A percentile compares a stretch with the other conserved stretches of the same genome.
Evolutionary conservation across 1,140 invertebrate species (phyloP).

Genomic region (Penaeus vannamei): DNA sequence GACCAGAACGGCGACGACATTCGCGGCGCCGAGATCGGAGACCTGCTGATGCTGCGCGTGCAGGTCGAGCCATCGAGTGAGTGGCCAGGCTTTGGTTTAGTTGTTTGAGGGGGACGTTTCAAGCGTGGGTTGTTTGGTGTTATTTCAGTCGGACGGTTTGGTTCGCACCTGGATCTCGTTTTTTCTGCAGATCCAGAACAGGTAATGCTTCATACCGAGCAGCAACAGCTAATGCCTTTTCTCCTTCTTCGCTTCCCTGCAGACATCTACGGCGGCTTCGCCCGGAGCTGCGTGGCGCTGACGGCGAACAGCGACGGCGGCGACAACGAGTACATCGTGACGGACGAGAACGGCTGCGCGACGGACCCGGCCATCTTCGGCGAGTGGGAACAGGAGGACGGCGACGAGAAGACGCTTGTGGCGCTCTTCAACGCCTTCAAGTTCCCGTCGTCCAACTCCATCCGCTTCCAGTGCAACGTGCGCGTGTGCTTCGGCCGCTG

Average conservation of each 20-base stretch:
- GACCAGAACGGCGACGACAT: conserved; percentile 89
- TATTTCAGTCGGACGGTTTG: no score
- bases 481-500: conserved; percentile 95
- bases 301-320: conserved; percentile 88
- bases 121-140: neutral
- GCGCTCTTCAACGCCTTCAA: conserved; percentile 96
- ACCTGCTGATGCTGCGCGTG: conserved; percentile 90
- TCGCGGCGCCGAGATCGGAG: conserved; percentile 91
- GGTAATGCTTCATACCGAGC: no score
- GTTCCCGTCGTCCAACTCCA: conserved; percentile 94
- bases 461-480: conserved; percentile 96
- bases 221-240: no score
- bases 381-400: conserved; percentile 90
- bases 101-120: neutral
- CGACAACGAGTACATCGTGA: conserved; percentile 93
- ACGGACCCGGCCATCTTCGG: conserved; percentile 93
- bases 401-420: conserved; percentile 82
- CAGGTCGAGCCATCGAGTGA: conserved; percentile 86
- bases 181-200: no score
- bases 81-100: neutral
- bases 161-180: no score
- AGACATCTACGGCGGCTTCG: conserved; percentile 95
- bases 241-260: conserved; percentile 13
- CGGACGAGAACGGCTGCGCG: conserved; percentile 94
- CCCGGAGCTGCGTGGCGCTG: conserved; percentile 91